Conservation (phyloP, 2,888 invertebrate genomes). For the Rotaria magnacalcarata region DNA sequence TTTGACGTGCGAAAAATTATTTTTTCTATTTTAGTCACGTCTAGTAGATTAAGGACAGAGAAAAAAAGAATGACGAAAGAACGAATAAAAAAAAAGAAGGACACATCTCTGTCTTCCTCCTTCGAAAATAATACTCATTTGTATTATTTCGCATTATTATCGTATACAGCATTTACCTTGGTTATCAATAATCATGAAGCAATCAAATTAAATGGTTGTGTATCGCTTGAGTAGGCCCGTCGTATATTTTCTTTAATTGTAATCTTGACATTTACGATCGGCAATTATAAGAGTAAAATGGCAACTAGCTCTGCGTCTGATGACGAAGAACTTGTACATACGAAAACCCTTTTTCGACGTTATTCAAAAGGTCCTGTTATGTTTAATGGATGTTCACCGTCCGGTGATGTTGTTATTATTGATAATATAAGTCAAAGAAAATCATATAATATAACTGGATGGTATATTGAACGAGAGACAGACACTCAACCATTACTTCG, state of each 20-base stretch:
- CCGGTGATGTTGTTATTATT: slow-evolving; percentile 12
- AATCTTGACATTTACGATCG: not conserved
- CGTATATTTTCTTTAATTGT: not conserved
- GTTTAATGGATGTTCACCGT: slow-evolving; percentile 23
- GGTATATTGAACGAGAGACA: slow-evolving; percentile 3
- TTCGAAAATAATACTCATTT: not conserved
- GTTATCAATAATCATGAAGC: not conserved
- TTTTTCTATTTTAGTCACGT: not conserved
- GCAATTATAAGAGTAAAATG: not conserved
- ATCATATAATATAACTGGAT: not conserved
- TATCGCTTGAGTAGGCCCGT: not conserved
- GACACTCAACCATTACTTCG: not conserved
- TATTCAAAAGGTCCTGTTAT: slow-evolving; percentile 23
- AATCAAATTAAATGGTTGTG: not conserved
- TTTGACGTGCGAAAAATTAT: not conserved
- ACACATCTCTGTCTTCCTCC: not conserved
- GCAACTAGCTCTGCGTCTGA: not conserved
- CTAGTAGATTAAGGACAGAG: not conserved
- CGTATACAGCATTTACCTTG: not conserved
- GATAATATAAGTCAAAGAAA: slow-evolving; percentile 7
- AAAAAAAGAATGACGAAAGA: not conserved
- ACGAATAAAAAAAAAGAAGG: not conserved
- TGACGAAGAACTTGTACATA: not conserved
- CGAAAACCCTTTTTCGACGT: not conserved
- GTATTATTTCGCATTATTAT: not conserved